Conservation (phyloP, 2,113 vertebrate genomes). For the Silurus meridionalis region DNA sequence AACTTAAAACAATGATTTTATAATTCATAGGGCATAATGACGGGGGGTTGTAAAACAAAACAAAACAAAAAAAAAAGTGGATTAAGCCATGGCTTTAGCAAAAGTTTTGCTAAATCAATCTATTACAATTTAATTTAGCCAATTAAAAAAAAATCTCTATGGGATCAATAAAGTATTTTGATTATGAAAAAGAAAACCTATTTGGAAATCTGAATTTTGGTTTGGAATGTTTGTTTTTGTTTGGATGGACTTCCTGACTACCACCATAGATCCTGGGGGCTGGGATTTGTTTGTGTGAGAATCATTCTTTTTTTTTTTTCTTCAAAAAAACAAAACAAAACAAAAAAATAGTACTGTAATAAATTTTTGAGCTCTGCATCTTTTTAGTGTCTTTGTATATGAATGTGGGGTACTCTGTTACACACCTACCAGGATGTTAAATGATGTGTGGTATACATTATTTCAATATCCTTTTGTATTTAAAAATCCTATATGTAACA, state of each 20-base stretch:
- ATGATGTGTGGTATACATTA: neutral
- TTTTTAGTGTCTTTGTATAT: neutral
- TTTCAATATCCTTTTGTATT: neutral
- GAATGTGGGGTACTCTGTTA: neutral
- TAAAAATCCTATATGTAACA: neutral
- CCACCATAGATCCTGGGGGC: neutral
- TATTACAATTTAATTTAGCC: too few species aligned
- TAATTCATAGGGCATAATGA: neutral
- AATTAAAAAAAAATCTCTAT: too few species aligned
- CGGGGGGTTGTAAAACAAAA: neutral
- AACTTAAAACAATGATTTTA: neutral
- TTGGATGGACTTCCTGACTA: neutral
- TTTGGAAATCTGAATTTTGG: neutral
- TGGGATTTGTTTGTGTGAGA: neutral
- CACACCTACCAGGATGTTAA: neutral
- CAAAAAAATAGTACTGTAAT: neutral
- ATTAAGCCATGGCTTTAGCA: neutral
- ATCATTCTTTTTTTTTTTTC: neutral
- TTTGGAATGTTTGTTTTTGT: neutral
- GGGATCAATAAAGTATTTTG: too few species aligned
- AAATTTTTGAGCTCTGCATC: neutral
- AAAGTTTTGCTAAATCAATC: neutral
- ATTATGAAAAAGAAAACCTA: neutral
- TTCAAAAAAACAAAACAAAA: too few species aligned
- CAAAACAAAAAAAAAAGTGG: neutral